Evolutionary conservation across 35 echinoderm and acorn worm genomes (phyloP).

Genomic region (Holothuria glaberrima): DNA sequence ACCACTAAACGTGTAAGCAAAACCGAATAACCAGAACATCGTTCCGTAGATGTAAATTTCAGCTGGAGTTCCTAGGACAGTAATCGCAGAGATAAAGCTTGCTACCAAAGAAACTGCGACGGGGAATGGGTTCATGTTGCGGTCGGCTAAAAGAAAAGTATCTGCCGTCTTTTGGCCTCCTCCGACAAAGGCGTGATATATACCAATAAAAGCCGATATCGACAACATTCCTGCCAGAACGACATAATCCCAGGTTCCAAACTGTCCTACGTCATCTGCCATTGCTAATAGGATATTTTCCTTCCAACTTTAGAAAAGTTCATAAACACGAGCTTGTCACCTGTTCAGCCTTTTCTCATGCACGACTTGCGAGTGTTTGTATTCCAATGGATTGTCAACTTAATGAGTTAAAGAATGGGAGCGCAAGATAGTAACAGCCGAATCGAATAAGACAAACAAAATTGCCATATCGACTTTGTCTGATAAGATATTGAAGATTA

Average conservation of each 20-base stretch:
- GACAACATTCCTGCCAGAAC: constrained; percentile 27
- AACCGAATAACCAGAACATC: constrained; percentile 81
- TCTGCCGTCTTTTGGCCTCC: constrained; percentile 73
- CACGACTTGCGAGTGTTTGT: too few species aligned
- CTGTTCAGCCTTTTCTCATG: too few species aligned
- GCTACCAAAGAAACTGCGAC: constrained; percentile 75
- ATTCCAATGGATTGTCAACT: too few species aligned
- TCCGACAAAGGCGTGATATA: constrained; percentile 80
- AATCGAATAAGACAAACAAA: too few species aligned
- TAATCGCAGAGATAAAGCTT: constrained; percentile 87
- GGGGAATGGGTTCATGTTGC: constrained; percentile 78
- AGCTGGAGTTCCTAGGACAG: constrained; percentile 80
- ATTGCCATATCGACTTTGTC: too few species aligned
- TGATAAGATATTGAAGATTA: too few species aligned
- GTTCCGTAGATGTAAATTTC: constrained; percentile 82
- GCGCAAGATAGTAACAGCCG: too few species aligned
- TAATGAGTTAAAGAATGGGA: too few species aligned
- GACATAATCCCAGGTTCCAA: constrained; percentile 64
- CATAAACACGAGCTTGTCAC: too few species aligned
- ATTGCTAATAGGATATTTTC: too few species aligned
- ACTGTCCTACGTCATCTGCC: neutral
- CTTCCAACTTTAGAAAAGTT: too few species aligned
- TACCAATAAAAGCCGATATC: constrained; percentile 68
- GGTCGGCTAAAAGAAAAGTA: constrained; percentile 81
- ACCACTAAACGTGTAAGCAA: constrained; percentile 63